Evolutionary conservation across 2,797 vertebrate genomes (phyloP).

Genomic region (Epinephelus coioides): DNA sequence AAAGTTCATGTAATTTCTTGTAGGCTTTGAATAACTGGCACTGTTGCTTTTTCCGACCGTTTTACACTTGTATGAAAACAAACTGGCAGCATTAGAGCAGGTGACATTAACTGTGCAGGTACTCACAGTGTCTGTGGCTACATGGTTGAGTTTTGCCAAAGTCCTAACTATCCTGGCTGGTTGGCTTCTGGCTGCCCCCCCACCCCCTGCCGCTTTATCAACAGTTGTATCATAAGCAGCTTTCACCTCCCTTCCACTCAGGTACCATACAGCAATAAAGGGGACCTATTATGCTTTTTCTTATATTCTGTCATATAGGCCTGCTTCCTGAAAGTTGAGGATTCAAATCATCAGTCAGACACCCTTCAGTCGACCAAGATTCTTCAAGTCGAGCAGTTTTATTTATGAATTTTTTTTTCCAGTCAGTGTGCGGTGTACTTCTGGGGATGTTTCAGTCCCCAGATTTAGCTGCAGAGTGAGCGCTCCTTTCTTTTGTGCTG

Average conservation of each 20-base stretch:
- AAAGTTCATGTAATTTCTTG: neutral
- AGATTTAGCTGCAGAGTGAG: too few species aligned
- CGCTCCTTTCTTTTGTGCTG: too few species aligned
- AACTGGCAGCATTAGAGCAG: slow-evolving; percentile 8
- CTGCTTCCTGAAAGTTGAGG: too few species aligned
- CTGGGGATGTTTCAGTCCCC: too few species aligned
- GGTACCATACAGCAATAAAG: slow-evolving; percentile 21
- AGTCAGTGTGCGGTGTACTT: too few species aligned
- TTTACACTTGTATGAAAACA: slow-evolving; percentile 13
- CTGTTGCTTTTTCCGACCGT: neutral
- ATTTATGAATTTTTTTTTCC: too few species aligned
- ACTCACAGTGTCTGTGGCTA: slow-evolving; percentile 34
- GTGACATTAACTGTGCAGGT: slow-evolving; percentile 20
- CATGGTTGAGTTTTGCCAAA: slow-evolving; percentile 48
- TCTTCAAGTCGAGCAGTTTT: too few species aligned
- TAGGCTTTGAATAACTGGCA: slow-evolving; percentile 6
- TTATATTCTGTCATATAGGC: too few species aligned
- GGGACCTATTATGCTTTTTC: too few species aligned
- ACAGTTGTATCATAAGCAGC: slow-evolving; percentile 67
- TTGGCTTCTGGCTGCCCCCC: slow-evolving; percentile 77
- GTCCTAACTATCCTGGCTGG: slow-evolving; percentile 68
- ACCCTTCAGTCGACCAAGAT: too few species aligned
- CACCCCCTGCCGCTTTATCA: slow-evolving; percentile 54
- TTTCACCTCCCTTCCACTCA: slow-evolving; percentile 59
- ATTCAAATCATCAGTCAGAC: too few species aligned